Percentiles rank a stretch among this genome's conserved stretches.
phyloP scores from a whole-genome alignment of 2,113 vertebrate species.

The Bucco capensis region DNA sequence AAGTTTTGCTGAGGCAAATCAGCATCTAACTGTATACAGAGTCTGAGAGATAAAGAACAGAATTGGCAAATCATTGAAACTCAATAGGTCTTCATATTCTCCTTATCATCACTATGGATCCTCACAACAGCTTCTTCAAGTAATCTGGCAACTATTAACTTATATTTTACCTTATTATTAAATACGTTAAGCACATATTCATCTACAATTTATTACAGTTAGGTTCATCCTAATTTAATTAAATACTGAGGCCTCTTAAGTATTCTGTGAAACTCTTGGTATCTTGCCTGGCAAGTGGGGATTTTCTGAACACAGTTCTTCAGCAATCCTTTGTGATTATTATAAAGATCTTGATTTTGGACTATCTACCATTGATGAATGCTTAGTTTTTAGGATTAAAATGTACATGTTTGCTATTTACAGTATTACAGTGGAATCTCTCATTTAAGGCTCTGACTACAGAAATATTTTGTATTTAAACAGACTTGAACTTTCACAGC shows the following conservation, averaged over 20 bases:
- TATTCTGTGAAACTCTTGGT: neutral
- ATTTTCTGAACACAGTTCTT: neutral
- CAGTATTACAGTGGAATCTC: neutral
- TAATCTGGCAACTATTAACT: neutral
- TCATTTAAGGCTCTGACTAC: neutral
- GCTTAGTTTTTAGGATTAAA: neutral
- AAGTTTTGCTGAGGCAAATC: neutral
- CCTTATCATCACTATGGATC: neutral
- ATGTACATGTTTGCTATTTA: neutral
- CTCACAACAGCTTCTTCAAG: neutral
- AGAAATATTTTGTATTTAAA: neutral
- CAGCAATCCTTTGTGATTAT: neutral
- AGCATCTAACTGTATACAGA: neutral
- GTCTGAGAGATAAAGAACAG: neutral
- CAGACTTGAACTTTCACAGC: neutral
- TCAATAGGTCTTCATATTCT: neutral
- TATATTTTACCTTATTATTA: neutral
- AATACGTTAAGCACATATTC: neutral
- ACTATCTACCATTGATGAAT: neutral
- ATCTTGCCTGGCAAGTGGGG: neutral
- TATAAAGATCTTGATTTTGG: neutral
- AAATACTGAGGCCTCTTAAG: neutral
- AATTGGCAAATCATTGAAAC: neutral
- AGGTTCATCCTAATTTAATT: neutral
- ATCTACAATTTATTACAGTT: neutral